Base-by-base conservation (phyloP, 2,888 invertebrate genomes). In the Boloria selene region DNA sequence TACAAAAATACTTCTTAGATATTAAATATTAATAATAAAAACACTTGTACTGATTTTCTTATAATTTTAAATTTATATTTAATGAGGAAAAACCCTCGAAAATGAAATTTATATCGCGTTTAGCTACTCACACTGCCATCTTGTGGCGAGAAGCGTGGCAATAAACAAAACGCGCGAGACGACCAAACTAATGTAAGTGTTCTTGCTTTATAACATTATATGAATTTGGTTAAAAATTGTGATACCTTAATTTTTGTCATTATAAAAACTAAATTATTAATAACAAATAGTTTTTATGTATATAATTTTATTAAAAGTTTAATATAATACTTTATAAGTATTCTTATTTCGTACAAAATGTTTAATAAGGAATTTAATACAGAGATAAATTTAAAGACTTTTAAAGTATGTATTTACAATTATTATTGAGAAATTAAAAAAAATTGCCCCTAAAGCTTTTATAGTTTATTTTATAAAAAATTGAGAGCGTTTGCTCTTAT, bases 51-150 rank as follows among this genome's bases (percentile, higher is more conserved):
- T 47, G 5, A n/a, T 14, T 14, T 31, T 18, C 4, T 53, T 22
- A 44, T 2, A 45, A 49, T 17, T 17, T 4, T 22, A 45, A 49
- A 38, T 18, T 49, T 5, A 26, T 54, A 63, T 68, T 51, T 10
- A 13, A 22, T 13, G 31, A 60, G 79, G 83, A 83, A 88, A 87
- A 84, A 75, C 67, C 60, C 2, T 52, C 70, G 82, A 79, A 88
- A 87, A 83, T 74, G 51, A 63, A 80, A 77, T 86, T 38, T 50
- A 50, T 59, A 38, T 59, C 18, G 49, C 6, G 4, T 7, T 49
- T 87, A 87, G 75, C 75, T 73, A 77, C 87, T 68, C 67, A 54
- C 74, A 75, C 17, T 81, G 88, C 86, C 91, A 90, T 90, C 91
- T 91, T 78, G 83, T 65, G 85, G 71, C 72, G 91, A 86, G 90